These are phyloP conservation scores for Potamarius usumacintae DNA, from an alignment of 2,113 vertebrate genomes.

Conservation along the genomic window DNA sequence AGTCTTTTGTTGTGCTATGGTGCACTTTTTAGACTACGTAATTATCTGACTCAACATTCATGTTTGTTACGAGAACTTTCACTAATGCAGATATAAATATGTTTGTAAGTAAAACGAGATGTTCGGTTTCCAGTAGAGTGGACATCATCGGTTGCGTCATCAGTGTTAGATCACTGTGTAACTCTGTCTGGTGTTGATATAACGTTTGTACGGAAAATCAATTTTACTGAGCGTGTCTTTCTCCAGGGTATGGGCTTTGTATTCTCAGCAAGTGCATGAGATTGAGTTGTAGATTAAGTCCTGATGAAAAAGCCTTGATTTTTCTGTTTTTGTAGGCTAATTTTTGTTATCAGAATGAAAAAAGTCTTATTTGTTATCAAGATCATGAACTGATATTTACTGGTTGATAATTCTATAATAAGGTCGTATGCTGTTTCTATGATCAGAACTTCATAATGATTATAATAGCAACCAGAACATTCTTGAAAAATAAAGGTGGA, in stretches of 20 bases:
- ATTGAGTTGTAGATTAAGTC: constrained; percentile 4
- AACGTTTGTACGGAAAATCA: constrained; percentile 37
- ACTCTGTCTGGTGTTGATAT: constrained; percentile 34
- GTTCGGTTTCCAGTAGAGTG: constrained; percentile 50
- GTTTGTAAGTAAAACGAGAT: not conserved
- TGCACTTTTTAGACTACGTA: not conserved
- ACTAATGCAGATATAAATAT: not conserved
- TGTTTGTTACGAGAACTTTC: not conserved
- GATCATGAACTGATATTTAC: not conserved
- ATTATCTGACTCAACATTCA: not conserved
- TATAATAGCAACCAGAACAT: not conserved
- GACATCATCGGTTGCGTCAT: constrained; percentile 29
- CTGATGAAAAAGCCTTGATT: not conserved
- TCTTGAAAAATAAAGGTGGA: not conserved
- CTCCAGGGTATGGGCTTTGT: not conserved
- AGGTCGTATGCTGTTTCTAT: not conserved
- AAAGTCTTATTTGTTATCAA: not conserved
- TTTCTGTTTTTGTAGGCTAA: not conserved
- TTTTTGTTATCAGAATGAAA: not conserved
- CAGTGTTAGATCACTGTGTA: constrained; percentile 26
- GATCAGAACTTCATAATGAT: not conserved
- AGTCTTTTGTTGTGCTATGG: not conserved
- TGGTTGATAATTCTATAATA: not conserved
- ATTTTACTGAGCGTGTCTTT: constrained; percentile 38
- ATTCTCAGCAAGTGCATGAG: constrained; percentile 25